phyloP scores from a whole-genome alignment of 2,888 invertebrate species.

The Deilephila porcellus region DNA sequence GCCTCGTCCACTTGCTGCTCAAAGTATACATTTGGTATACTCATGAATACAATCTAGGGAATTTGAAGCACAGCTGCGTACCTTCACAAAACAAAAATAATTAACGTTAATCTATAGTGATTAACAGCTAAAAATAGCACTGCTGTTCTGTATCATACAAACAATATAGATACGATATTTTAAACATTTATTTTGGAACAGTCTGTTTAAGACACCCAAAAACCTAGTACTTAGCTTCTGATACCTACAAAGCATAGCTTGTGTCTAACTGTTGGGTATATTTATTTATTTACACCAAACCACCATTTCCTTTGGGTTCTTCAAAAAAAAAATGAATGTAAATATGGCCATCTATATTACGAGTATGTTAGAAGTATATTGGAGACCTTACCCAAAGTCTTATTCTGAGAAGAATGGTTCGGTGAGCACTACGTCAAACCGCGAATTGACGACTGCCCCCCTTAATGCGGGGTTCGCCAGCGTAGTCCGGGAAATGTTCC shows the following conservation, averaged over 20 bases:
- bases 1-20: slow-evolving; percentile 61
- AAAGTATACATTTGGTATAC: slow-evolving; percentile 47
- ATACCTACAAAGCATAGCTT: neutral
- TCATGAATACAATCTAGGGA: slow-evolving; percentile 64
- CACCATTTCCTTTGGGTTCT: no score
- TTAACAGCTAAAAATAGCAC: no score
- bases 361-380: neutral
- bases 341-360: slow-evolving; percentile 24
- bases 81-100: slow-evolving; percentile 19
- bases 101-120: no score
- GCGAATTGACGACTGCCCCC: slow-evolving; percentile 43
- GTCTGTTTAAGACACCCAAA: no score
- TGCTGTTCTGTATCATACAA: no score
- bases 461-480: slow-evolving; percentile 42
- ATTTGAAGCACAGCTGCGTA: slow-evolving; percentile 61
- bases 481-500: slow-evolving; percentile 49
- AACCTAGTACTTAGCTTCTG: no score
- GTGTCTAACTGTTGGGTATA: no score
- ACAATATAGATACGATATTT: no score
- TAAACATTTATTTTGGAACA: no score
- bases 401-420: slow-evolving; percentile 67
- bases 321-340: no score
- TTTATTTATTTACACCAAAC: no score
- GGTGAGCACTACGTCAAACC: slow-evolving; percentile 66
- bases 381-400: slow-evolving; percentile 56